Conservation (phyloP, 2,888 invertebrate species). For the Pachliopta kotzebuea region DNA sequence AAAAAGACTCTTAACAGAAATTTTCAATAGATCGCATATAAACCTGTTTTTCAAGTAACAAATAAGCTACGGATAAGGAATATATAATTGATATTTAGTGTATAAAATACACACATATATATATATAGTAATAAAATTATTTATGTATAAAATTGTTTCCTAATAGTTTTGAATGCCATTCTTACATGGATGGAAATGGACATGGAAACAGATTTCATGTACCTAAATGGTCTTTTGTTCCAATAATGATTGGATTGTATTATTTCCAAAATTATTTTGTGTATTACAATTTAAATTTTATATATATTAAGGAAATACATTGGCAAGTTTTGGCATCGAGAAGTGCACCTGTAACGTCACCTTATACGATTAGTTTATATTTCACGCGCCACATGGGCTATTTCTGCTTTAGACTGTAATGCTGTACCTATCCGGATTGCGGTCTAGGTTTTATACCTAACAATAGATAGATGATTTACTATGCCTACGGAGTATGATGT, state of each 20-base stretch:
- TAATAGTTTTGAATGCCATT: no score
- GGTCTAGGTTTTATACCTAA: constrained; percentile 57
- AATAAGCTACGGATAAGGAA: no score
- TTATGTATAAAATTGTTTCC: no score
- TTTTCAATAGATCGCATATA: no score
- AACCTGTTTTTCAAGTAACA: no score
- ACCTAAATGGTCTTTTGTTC: neutral
- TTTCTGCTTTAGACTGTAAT: constrained; percentile 49
- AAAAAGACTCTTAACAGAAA: no score
- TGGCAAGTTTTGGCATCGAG: constrained; percentile 47
- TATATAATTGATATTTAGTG: no score
- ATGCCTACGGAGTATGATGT: constrained; percentile 37
- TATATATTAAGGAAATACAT: constrained; percentile 47
- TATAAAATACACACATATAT: no score
- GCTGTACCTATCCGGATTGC: constrained; percentile 39
- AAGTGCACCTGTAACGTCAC: constrained; percentile 44
- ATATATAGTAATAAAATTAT: no score
- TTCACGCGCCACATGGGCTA: constrained; percentile 54
- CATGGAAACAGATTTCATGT: no score
- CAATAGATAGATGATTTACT: constrained; percentile 54
- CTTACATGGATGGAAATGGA: no score
- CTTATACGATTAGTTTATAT: constrained; percentile 39
- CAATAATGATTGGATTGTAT: neutral
- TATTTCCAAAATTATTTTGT: neutral
- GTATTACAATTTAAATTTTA: constrained; percentile 28